Base-by-base conservation (phyloP, 2,113 vertebrate genomes). In the Ammodytes dubius region DNA sequence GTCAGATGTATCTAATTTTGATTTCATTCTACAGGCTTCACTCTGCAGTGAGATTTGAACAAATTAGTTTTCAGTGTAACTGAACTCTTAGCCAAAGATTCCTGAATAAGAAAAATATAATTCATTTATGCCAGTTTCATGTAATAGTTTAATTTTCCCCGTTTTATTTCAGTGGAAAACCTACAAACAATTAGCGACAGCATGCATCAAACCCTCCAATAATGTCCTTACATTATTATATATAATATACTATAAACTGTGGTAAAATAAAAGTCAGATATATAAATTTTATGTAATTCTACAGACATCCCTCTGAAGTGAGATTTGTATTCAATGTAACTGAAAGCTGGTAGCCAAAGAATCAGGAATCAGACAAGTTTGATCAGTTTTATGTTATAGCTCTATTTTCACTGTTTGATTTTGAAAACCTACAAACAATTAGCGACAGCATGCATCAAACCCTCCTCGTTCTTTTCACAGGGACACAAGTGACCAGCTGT, bases 401-500 rank as follows among this genome's bases (percentile, higher is more conserved):
- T 40, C 50, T 2, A 57, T 39, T 40, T 42, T 35, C 7, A 47
- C 15, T 4, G 10, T 76, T 58, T 27, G 0, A 19, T 17, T 27
- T 27, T 3, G 9, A 60, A 35, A 60, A 35, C 15, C n/a, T 43
- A 11, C 13, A 17, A 4, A 13, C 59, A 71, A 19, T 59, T n/a
- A 42, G 17, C 7, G 56, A 56, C 27, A 68, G 2, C 35, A 12
- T 50, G 5, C 4, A 67, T 61, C 15, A 77, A 71, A 6, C n/a
- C 45, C 1, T 76, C 1, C 3, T 13, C 2, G 0, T 14, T 1
- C 45, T 73, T 56, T 77, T 64, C 40, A n/a, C 74, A 91, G 87
- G 74, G 40, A 58, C 59, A 15, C 13, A 35, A 0, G 86, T 91
- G 43, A 37, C 79, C 59, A 82, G 77, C 75, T 93, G 90, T 65